phyloP scores from a whole-genome alignment of 2,888 invertebrate species.

The Polydrusus tereticollis region DNA sequence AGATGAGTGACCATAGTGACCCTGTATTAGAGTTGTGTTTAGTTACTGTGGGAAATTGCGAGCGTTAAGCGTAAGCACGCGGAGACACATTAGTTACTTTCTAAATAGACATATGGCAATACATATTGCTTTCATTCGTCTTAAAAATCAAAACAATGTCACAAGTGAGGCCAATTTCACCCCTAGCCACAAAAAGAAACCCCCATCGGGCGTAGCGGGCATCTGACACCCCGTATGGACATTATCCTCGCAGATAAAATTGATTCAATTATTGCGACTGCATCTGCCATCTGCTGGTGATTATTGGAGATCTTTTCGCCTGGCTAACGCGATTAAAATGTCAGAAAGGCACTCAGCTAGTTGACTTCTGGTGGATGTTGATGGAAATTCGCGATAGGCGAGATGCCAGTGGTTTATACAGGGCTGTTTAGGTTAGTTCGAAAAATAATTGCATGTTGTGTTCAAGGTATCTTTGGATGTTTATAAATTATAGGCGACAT shows the following conservation, averaged over 20 bases:
- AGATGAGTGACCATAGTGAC: too few relatives aligned
- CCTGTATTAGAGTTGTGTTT: too few relatives aligned
- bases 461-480: too few relatives aligned
- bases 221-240: slow-evolving; percentile 21
- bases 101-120: too few relatives aligned
- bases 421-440: too few relatives aligned
- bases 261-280: slow-evolving; percentile 68
- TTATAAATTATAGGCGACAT: too few relatives aligned
- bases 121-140: slow-evolving; percentile 18
- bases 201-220: slow-evolving; percentile 22
- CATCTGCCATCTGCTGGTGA: slow-evolving; percentile 69
- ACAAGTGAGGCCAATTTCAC: slow-evolving; percentile 20
- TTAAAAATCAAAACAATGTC: slow-evolving; percentile 32
- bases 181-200: slow-evolving; percentile 19
- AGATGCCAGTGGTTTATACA: not conserved
- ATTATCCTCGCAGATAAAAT: slow-evolving; percentile 64
- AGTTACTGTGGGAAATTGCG: too few relatives aligned
- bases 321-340: slow-evolving; percentile 64
- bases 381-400: slow-evolving; percentile 11
- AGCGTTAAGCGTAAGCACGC: too few relatives aligned
- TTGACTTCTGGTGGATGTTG: slow-evolving; percentile 37
- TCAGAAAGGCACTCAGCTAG: slow-evolving; percentile 20
- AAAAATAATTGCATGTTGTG: too few relatives aligned
- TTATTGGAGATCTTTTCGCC: slow-evolving; percentile 65
- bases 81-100: too few relatives aligned